Evolutionary conservation across 2,113 vertebrate genomes (phyloP).

Genomic region (Pardalotus punctatus): DNA sequence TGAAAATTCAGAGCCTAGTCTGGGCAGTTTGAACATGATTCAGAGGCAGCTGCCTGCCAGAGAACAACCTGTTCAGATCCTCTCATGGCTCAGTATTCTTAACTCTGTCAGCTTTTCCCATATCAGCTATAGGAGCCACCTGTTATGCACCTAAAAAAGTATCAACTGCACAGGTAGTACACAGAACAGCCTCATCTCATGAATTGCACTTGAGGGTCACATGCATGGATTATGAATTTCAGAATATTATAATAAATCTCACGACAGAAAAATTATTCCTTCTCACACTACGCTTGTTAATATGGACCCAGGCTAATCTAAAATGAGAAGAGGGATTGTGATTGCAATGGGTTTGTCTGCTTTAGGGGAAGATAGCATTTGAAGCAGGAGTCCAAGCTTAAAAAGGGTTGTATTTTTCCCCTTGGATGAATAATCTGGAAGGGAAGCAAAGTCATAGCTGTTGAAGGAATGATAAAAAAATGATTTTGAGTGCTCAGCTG

Average conservation of each 20-base stretch:
- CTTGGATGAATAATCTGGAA: not conserved
- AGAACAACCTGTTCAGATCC: not conserved
- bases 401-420: not conserved
- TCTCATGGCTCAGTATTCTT: not conserved
- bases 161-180: not conserved
- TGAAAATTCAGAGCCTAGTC: not conserved
- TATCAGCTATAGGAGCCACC: not conserved
- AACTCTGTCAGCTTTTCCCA: not conserved
- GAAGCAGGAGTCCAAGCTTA: not conserved
- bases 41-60: not conserved
- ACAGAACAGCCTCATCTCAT: not conserved
- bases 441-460: not conserved
- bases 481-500: not conserved
- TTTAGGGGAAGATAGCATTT: not conserved
- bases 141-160: not conserved
- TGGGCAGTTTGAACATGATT: not conserved
- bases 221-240: not conserved
- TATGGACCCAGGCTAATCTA: not conserved
- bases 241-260: not conserved
- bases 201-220: not conserved
- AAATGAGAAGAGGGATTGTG: not conserved
- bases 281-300: not conserved
- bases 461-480: not conserved
- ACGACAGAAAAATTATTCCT: not conserved
- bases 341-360: not conserved